Percentiles rank a stretch among this genome's conserved stretches.
These are phyloP conservation scores for Oxyscelio sp. DNA, from an alignment of 2,888 invertebrate species.

Conservation along the genomic window DNA sequence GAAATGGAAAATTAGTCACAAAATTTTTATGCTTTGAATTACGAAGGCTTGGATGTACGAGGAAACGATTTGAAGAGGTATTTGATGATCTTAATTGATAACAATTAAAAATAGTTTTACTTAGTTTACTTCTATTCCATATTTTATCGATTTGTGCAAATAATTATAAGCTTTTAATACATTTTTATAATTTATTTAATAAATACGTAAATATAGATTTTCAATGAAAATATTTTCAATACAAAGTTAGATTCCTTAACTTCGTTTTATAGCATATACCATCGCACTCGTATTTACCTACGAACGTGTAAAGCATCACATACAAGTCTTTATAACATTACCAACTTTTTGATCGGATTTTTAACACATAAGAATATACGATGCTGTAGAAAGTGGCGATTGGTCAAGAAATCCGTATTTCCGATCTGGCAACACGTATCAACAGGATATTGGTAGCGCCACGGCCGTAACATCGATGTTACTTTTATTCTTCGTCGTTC, in stretches of 20 bases:
- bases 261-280: background rate
- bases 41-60: conserved; percentile 19
- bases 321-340: conserved; percentile 28
- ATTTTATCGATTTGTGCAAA: too few species aligned
- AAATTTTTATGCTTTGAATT: conserved; percentile 80
- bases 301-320: conserved; percentile 34
- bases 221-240: conserved; percentile 14
- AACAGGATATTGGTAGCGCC: conserved; percentile 62
- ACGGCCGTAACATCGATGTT: conserved; percentile 60
- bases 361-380: conserved; percentile 37
- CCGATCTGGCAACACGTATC: conserved; percentile 67
- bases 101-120: background rate
- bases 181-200: background rate
- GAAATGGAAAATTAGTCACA: conserved; percentile 80
- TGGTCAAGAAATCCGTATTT: conserved; percentile 68
- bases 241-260: conserved; percentile 10
- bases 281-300: conserved; percentile 68
- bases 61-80: background rate
- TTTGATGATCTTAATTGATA: background rate
- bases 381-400: conserved; percentile 52
- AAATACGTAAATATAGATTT: background rate
- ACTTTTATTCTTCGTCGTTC: conserved; percentile 83
- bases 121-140: background rate
- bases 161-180: too few species aligned
- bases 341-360: conserved; percentile 49